Base-by-base conservation (phyloP, 2,797 vertebrate genomes). In the Oryzias sinensis region DNA sequence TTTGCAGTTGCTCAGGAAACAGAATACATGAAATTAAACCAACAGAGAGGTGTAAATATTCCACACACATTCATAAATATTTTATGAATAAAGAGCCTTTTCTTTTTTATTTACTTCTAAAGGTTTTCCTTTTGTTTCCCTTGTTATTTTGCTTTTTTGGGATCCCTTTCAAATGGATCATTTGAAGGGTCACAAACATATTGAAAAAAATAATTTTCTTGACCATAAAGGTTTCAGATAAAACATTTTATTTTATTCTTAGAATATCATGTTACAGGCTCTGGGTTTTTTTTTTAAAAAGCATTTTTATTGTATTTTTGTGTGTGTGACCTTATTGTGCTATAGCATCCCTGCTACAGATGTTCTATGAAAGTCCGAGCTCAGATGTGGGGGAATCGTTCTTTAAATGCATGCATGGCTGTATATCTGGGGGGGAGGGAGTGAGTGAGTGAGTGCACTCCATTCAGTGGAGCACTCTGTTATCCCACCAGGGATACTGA, bases 61-160 rank as follows among this genome's bases (percentile, higher is more conserved):
- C 33, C 33, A 11, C 33, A 37, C 9, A 11, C 4, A 11, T 68
- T 56, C 60, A 43, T 62, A 68, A 63, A 58, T 50, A 13, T 62
- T 68, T 63, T 63, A 66, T 77, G 77, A 80, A 85, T 84, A 63
- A 65, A 73, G 78, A 62, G 59, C 68, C 66, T 77, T 62, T 66
- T 76, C 58, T 70, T 53, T 60, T 51, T 70, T 70, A 37, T 60
- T 53, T 68, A 56, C 68, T 62, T 62, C 29, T 33, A 9, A 33
- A 33, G 5, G 8, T 11, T 1, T 33, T 9, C 29, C 29, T 33
- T 33, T 33, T 33, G 29, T 33, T 33, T 11, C 2, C 9, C 29
- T 33, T 9, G 2, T 33, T 22, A 22, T 2, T 29, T 33, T 33
- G 29, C 9, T 11, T 33, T 9, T 2, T 33, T 33, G 8, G 8